Conservation (phyloP, 2,113 vertebrate genomes). For the Tragulus kanchil region DNA sequence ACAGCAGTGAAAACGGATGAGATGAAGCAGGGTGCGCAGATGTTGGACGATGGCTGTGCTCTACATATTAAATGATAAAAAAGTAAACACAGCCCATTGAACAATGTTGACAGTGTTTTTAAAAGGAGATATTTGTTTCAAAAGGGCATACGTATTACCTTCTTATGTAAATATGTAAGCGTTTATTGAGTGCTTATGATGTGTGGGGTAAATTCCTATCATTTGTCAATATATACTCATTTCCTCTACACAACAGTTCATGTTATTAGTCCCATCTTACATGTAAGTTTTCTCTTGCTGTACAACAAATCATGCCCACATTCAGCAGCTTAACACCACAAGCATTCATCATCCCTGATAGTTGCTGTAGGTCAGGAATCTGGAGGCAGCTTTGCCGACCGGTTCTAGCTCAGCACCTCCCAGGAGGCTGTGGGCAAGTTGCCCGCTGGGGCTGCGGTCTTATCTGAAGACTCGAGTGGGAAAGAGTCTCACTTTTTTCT, state of each 20-base stretch:
- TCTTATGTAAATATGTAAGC: background rate
- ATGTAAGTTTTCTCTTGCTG: background rate
- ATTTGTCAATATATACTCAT: background rate
- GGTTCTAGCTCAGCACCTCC: background rate
- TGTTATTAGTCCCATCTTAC: background rate
- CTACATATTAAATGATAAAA: background rate
- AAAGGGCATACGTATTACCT: background rate
- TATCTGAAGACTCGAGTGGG: background rate
- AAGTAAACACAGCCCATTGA: background rate
- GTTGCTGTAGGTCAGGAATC: background rate
- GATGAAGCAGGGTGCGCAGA: background rate
- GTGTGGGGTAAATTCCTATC: background rate
- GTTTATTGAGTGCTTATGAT: background rate
- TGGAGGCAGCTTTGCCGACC: background rate
- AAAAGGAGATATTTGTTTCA: background rate
- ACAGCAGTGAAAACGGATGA: background rate
- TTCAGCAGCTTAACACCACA: background rate
- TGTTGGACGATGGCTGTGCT: background rate
- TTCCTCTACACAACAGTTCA: background rate
- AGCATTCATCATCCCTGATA: background rate
- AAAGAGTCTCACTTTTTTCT: background rate
- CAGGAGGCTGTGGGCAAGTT: background rate
- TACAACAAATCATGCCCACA: background rate
- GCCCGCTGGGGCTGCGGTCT: background rate
- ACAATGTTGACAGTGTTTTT: background rate